These are phyloP conservation scores for Hylomyscus alleni DNA, from an alignment of 2,797 vertebrate genomes.

Conservation along the genomic window DNA sequence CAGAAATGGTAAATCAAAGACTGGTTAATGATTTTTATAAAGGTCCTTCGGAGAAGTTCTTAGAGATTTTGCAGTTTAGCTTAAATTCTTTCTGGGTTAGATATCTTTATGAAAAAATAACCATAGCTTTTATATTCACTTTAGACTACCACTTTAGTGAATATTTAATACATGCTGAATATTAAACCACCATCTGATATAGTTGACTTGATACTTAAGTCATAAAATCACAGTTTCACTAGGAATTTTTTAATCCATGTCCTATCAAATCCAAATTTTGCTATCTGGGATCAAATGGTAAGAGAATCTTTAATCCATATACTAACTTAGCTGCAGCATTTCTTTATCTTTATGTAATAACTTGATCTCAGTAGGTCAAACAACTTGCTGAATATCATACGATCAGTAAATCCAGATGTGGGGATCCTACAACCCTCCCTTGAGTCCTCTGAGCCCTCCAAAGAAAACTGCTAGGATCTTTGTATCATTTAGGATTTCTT, in stretches of 20 bases:
- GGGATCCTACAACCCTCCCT: background rate
- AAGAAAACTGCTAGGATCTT: background rate
- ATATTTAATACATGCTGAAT: constrained; percentile 15
- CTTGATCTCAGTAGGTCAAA: background rate
- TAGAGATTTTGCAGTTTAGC: background rate
- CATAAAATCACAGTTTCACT: background rate
- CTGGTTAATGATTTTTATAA: background rate
- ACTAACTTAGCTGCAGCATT: background rate
- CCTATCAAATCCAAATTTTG: background rate
- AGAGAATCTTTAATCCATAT: background rate
- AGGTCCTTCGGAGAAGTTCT: background rate
- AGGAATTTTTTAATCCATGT: background rate
- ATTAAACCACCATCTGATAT: background rate
- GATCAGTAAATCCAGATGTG: background rate
- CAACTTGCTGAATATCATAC: background rate
- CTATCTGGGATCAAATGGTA: background rate
- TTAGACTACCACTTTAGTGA: background rate
- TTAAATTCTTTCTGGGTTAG: constrained; percentile 37
- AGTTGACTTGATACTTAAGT: background rate
- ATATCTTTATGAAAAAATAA: background rate
- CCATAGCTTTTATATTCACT: background rate
- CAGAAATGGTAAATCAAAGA: background rate
- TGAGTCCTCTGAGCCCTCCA: background rate
- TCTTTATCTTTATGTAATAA: background rate
- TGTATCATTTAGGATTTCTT: background rate